These are phyloP conservation scores for Lithophane semibrunnea DNA, from an alignment of 2,888 invertebrate genomes.

Conservation along the genomic window DNA sequence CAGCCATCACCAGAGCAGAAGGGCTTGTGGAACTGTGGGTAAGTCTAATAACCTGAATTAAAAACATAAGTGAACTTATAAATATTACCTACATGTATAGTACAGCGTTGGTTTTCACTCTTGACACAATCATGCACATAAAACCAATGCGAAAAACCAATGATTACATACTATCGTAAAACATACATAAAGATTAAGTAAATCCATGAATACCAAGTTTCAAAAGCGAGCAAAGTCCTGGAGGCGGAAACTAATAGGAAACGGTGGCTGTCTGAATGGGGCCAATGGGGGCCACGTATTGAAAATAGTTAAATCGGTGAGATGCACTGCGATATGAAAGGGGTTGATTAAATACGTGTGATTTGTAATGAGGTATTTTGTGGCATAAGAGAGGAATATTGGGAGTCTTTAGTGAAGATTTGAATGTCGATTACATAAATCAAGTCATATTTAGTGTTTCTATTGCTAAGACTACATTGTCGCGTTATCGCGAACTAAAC, in stretches of 20 bases:
- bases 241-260: constrained; percentile 54
- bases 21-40: neutral
- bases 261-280: constrained; percentile 19
- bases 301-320: constrained; percentile 49
- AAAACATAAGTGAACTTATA: too few species aligned
- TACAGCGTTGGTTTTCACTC: neutral
- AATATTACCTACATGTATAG: too few species aligned
- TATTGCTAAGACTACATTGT: too few species aligned
- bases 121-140: neutral
- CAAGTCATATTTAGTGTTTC: too few species aligned
- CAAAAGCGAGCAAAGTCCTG: constrained; percentile 21
- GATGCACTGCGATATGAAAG: constrained; percentile 30
- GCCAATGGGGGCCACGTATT: constrained; percentile 15
- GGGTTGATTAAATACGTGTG: constrained; percentile 29
- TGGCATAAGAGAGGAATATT: neutral
- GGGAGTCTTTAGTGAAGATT: neutral
- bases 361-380: constrained; percentile 19
- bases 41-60: too few species aligned
- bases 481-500: too few species aligned
- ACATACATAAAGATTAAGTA: neutral
- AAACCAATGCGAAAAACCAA: neutral
- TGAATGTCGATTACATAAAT: neutral
- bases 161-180: neutral
- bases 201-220: constrained; percentile 29
- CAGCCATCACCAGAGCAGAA: neutral